A percentile compares a stretch with the other conserved stretches of the same genome.
Evolutionary conservation across 1,140 invertebrate species (phyloP).

Genomic region (Nylanderia fulva): DNA sequence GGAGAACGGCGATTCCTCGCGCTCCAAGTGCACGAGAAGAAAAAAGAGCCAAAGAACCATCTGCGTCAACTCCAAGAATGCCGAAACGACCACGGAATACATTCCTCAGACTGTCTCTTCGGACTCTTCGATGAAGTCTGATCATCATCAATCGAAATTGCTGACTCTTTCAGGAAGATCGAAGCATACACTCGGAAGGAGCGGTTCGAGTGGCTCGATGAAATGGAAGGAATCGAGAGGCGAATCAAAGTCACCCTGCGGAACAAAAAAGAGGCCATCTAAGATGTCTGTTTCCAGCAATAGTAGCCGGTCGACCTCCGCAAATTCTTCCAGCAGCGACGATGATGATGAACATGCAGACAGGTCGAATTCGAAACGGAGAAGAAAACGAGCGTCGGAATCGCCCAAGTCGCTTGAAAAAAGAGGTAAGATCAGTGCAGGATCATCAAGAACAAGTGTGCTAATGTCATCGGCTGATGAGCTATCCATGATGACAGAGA

Average conservation of each 20-base stretch:
- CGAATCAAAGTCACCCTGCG: conserved; percentile 70
- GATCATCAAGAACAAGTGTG: conserved; percentile 84
- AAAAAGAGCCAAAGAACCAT: conserved; percentile 79
- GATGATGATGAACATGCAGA: conserved; percentile 64
- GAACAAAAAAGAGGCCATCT: conserved; percentile 62
- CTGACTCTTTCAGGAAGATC: conserved; percentile 63
- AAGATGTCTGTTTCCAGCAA: conserved; percentile 73
- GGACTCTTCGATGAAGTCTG: conserved; percentile 65
- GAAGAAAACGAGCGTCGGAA: conserved; percentile 68
- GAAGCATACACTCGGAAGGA: conserved; percentile 53
- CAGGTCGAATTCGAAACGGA: conserved; percentile 63
- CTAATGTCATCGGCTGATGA: conserved; percentile 87
- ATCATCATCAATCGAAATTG: conserved; percentile 62
- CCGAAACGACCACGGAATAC: conserved; percentile 75
- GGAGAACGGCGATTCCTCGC: conserved; percentile 84
- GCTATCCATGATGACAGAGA: conserved; percentile 86
- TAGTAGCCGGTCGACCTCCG: conserved; percentile 77
- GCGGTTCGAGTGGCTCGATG: conserved; percentile 22
- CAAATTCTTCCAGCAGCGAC: conserved; percentile 79
- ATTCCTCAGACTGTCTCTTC: conserved; percentile 61
- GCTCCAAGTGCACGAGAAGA: conserved; percentile 77
- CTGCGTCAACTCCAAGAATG: conserved; percentile 81
- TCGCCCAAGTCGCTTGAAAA: conserved; percentile 73
- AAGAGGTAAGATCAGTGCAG: conserved; percentile 77
- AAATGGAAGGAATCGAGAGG: conserved; percentile 64